These are phyloP conservation scores for Lasioglossum villosulum DNA, from an alignment of 2,888 invertebrate species.

Conservation along the genomic window DNA sequence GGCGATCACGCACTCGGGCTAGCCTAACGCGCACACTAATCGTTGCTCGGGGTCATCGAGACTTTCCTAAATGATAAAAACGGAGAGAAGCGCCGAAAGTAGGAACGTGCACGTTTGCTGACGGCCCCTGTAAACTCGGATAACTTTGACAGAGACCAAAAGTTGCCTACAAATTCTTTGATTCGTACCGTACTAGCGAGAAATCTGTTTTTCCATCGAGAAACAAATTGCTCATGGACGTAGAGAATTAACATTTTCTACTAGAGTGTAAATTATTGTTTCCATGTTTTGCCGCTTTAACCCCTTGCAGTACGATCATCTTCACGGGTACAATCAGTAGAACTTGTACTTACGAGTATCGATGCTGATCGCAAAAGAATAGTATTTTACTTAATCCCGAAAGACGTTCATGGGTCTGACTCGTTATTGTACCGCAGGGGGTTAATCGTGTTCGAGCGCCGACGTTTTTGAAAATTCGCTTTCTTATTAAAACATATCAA, in stretches of 20 bases:
- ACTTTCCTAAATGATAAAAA: conserved; percentile 6
- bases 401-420: neutral
- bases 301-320: neutral
- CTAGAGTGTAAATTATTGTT: neutral
- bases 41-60: conserved; percentile 27
- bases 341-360: neutral
- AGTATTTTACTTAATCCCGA: neutral
- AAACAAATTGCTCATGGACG: neutral
- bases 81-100: neutral
- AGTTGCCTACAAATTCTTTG: neutral
- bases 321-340: neutral
- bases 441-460: neutral
- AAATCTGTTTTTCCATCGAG: neutral
- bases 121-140: neutral
- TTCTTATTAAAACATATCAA: conserved; percentile 9
- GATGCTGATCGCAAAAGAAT: neutral
- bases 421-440: neutral
- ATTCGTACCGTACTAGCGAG: neutral
- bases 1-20: conserved; percentile 19
- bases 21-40: conserved; percentile 59
- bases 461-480: neutral
- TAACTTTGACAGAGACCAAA: neutral
- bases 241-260: neutral
- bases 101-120: neutral
- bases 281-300: neutral